phyloP scores from a whole-genome alignment of 2,888 invertebrate species.

The Lasioglossum morio region DNA sequence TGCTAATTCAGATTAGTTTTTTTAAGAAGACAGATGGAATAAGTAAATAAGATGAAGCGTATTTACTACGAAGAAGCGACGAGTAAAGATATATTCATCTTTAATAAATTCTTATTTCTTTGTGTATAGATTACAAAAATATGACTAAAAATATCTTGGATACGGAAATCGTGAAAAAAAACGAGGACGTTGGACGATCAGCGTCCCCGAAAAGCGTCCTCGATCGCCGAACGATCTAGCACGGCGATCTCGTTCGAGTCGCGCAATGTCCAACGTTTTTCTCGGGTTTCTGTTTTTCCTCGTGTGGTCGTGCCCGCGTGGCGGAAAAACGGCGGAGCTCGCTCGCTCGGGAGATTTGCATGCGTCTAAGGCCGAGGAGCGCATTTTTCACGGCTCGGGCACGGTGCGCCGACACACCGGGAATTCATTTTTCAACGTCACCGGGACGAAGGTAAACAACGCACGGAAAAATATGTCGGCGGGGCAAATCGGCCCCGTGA shows the following conservation, averaged over 20 bases:
- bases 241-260: not conserved
- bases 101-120: too few relatives aligned
- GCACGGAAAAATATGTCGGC: constrained; percentile 11
- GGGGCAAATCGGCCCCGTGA: constrained; percentile 23
- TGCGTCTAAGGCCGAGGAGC: constrained; percentile 31
- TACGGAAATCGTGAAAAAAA: not conserved
- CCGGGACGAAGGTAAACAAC: constrained; percentile 30
- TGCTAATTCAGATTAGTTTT: too few relatives aligned
- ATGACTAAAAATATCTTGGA: too few relatives aligned
- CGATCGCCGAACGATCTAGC: not conserved
- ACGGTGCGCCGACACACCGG: constrained; percentile 3
- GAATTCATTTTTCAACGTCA: constrained; percentile 49
- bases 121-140: too few relatives aligned
- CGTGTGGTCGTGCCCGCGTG: not conserved
- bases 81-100: too few relatives aligned
- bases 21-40: too few relatives aligned
- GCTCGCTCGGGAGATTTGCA: constrained; percentile 27
- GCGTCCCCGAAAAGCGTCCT: not conserved
- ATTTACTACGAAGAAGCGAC: too few relatives aligned
- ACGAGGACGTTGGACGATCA: not conserved
- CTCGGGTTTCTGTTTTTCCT: not conserved
- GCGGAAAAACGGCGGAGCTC: constrained; percentile 12
- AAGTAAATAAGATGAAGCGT: too few relatives aligned
- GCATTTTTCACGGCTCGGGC: constrained; percentile 38
- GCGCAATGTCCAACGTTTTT: not conserved